phyloP scores from a whole-genome alignment of 2,113 vertebrate genomes.

The Spizaetus ornatus region DNA sequence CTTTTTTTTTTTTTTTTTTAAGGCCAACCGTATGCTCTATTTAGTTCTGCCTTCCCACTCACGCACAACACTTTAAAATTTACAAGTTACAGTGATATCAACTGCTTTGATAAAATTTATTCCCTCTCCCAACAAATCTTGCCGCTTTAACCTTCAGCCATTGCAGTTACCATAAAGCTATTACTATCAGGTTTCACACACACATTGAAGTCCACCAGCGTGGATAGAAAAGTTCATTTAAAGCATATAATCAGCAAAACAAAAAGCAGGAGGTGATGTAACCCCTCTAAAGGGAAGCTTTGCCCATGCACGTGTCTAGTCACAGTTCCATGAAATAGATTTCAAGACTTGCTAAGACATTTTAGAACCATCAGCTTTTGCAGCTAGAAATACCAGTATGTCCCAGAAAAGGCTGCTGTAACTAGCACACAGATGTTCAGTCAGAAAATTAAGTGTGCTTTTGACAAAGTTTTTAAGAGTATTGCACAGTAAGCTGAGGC shows the following conservation, averaged over 20 bases:
- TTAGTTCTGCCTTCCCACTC: constrained; percentile 24
- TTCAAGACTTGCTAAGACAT: not conserved
- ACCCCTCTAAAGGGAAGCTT: not conserved
- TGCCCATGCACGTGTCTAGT: not conserved
- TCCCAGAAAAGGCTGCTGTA: not conserved
- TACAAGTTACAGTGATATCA: not conserved
- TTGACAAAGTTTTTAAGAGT: not conserved
- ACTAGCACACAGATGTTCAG: not conserved
- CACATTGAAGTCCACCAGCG: not conserved
- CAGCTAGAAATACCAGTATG: not conserved
- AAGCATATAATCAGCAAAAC: not conserved
- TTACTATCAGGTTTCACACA: not conserved
- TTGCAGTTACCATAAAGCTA: not conserved
- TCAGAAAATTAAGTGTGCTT: not conserved
- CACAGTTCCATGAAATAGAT: rapidly evolving
- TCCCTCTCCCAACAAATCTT: not conserved
- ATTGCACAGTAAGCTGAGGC: not conserved
- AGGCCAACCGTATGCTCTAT: not conserved
- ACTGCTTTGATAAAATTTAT: not conserved
- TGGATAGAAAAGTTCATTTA: not conserved
- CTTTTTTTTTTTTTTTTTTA: not conserved
- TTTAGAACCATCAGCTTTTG: not conserved
- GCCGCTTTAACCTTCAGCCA: not conserved
- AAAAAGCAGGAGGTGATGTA: not conserved
- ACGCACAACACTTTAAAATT: not conserved